Evolutionary conservation across 2,113 vertebrate genomes (phyloP), one percentile per base, ranked within the genome.

Genomic region (Phylloscopus whistleri): DNA sequence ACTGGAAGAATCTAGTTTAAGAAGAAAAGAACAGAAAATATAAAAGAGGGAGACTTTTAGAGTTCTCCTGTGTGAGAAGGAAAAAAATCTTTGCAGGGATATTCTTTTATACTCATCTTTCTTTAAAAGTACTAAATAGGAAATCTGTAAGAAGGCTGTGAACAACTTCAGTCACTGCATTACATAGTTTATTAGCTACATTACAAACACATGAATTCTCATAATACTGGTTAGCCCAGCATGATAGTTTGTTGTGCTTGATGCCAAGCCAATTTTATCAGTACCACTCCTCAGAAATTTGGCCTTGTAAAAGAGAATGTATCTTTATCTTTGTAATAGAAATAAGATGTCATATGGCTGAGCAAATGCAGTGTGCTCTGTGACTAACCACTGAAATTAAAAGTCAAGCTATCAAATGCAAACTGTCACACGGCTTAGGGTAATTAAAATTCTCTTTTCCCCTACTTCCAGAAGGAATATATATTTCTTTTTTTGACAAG

Each of bases 341-440:
- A 96, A 89, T 86, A 94, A 96, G 82, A 85, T 96, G 93, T 97
- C 91, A 89, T 87, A 96, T 67, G 84, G 95, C 84, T 91, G 84
- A 95, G 86, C 43, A 95, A 93, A 91, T 89, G 53, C 35, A 84
- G 55, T 53, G 44, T 22, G 11, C 51, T 92, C 69, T 84, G 82
- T 90, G 75, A 95, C 87, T 87, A 95, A 96, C 68, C 82, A 85
- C 58, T 63, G 87, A 96, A 96, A 96, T 89, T 82, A 96, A 92
- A 93, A 95, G 92, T 95, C 93, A 95, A 96, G 52, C 72, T 88
- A 95, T 93, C 89, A 89, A 95, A 64, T 81, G 59, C 64, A 95
- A 88, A 76, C 91, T 17, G 4, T 66, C 81, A 95, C 33, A 64
- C 6, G 27, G 60, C 58, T 93, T 94, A 90, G 75, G 73, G 41